Evolutionary conservation across 2,888 invertebrate genomes (phyloP).

Genomic region (Halocaridina rubra): DNA sequence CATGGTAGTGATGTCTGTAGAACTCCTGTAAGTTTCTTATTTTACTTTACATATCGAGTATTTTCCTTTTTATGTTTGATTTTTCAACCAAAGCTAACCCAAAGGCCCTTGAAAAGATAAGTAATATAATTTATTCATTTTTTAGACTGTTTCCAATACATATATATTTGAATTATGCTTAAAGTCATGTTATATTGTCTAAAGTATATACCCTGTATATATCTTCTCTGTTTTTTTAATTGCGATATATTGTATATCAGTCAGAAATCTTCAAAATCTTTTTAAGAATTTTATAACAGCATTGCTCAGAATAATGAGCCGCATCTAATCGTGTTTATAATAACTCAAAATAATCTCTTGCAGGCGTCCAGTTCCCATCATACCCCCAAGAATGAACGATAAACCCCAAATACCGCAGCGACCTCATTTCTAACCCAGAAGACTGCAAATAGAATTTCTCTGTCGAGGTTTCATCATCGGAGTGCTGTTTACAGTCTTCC

Average conservation of each 20-base stretch:
- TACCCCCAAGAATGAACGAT: slow-evolving; percentile 36
- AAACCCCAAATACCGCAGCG: slow-evolving; percentile 38
- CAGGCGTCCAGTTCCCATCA: slow-evolving; percentile 38
- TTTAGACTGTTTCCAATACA: no score
- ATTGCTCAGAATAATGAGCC: background rate
- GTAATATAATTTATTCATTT: no score
- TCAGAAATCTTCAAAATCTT: no score
- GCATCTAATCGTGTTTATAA: background rate
- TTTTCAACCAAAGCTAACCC: background rate
- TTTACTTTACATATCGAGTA: background rate
- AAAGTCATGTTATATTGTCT: background rate
- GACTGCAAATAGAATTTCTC: no score
- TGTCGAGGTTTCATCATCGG: no score
- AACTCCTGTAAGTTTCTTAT: background rate
- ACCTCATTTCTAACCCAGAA: no score
- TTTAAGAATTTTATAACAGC: no score
- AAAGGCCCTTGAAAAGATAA: slow-evolving; percentile 31
- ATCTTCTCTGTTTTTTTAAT: background rate
- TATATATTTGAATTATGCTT: no score
- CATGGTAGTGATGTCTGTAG: background rate
- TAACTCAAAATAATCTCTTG: background rate
- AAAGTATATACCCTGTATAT: background rate
- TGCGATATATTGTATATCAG: background rate
- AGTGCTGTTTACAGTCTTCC: no score
- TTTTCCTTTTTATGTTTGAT: background rate